Evolutionary conservation across 1,140 invertebrate genomes (phyloP).

Genomic region (Uloborus diversus): DNA sequence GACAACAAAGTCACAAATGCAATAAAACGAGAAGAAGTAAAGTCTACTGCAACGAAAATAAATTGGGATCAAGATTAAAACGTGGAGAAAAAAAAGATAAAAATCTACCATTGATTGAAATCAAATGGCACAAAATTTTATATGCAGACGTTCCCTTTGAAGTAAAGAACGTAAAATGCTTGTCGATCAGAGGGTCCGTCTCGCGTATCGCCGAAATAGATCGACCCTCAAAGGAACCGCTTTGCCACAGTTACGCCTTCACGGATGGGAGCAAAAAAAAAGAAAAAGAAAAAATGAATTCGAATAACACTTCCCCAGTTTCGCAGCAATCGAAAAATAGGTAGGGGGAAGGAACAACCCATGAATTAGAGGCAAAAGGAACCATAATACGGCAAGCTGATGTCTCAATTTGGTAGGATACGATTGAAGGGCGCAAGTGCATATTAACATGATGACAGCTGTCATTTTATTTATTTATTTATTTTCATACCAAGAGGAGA

Average conservation of each 20-base stretch:
- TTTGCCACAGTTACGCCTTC: constrained; percentile 14
- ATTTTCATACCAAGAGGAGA: too few relatives aligned
- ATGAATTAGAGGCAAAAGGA: neutral
- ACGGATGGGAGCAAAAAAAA: neutral
- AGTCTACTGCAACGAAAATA: too few relatives aligned
- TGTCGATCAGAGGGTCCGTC: neutral
- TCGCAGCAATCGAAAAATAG: neutral
- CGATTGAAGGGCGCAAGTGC: neutral
- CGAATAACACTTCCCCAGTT: neutral
- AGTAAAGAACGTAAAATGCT: constrained; percentile 13
- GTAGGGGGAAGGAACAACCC: neutral
- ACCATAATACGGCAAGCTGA: neutral
- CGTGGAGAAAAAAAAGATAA: too few relatives aligned
- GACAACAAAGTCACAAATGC: too few relatives aligned
- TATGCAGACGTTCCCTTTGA: neutral
- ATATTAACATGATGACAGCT: too few relatives aligned
- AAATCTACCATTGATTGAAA: too few relatives aligned
- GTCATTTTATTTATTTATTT: too few relatives aligned
- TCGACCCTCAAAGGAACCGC: constrained; percentile 11
- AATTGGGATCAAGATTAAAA: too few relatives aligned
- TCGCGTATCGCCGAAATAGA: constrained; percentile 1
- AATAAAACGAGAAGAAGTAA: too few relatives aligned
- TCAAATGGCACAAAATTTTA: too few relatives aligned
- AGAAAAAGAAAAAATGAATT: neutral
- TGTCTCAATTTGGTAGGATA: constrained; percentile 12